Base-by-base conservation (phyloP, 2,797 vertebrate genomes). In the Podargus strigoides region DNA sequence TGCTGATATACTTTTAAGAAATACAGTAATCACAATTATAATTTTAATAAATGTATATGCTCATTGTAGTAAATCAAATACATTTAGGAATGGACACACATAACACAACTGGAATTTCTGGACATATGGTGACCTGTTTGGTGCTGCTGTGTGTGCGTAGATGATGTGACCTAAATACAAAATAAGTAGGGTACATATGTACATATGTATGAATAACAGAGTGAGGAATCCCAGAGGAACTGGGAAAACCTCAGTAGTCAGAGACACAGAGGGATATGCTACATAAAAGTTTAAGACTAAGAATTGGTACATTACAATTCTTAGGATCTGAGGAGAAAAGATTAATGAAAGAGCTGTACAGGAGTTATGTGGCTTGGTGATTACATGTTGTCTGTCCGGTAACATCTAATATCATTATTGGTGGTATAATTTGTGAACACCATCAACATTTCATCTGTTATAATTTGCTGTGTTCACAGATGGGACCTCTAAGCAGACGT, bases 101-200 rank as follows among this genome's bases (percentile, higher is more conserved):
- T 56, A 75, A 62, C 39, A 34, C 8, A 69, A 5, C 15, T 91
- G 76, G 69, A 88, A 88, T 58, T 90, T 89, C 47, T 89, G 69
- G 91, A 81, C 94, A 94, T 96, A 95, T 88, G 89, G 93, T 95
- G 95, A 93, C 93, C 89, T 84, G 85, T 73, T 94, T 88, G 93
- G 63, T 92, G 84, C 79, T 88, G 50, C 69, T 94, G 49, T 83
- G 70, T 82, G 36, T 5, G 6, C 39, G 12, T 8, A 81, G 83
- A 55, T 88, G 82, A 78, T 90, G 85, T 92, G 95, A 95, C 91
- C 94, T 94, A 96, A 93, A 96, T 91, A 96, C 68, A 42, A 81
- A 94, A 53, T 86, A 94, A 94, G 60, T 70, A 93, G 89, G 79
- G 36, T 96, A 75, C 2, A 0, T 88, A 66, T 76, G 56, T 91